These are phyloP conservation scores for Neodiprion fabricii DNA, from an alignment of 1,140 invertebrate genomes.

Conservation along the genomic window DNA sequence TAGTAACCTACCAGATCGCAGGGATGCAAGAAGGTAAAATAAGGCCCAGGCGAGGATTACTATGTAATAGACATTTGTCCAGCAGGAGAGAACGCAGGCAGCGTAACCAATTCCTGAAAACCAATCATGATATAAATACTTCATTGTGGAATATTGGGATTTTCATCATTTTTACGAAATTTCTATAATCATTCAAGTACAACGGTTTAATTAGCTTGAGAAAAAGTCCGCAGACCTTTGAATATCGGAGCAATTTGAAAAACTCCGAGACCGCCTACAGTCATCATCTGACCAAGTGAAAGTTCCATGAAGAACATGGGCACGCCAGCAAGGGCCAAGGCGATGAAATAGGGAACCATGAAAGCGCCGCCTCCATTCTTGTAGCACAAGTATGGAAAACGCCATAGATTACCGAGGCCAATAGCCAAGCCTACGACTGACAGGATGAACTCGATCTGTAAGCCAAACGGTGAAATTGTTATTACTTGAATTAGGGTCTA, in stretches of 20 bases:
- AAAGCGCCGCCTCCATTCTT: constrained; percentile 80
- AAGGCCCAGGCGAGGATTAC: constrained; percentile 98
- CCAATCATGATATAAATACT: neutral
- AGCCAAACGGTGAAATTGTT: constrained; percentile 5
- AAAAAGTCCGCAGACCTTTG: constrained; percentile 78
- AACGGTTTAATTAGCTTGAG: constrained; percentile 10
- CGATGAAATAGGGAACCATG: constrained; percentile 90
- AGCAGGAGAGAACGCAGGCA: constrained; percentile 95
- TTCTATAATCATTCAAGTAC: neutral
- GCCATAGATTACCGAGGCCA: constrained; percentile 69
- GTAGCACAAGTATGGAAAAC: constrained; percentile 69
- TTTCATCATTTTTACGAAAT: constrained; percentile 8
- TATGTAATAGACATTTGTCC: constrained; percentile 99
- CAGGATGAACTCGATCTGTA: constrained; percentile 49
- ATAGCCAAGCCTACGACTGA: constrained; percentile 58
- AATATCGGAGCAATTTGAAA: constrained; percentile 96
- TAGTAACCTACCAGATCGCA: constrained; percentile 63
- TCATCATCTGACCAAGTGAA: constrained; percentile 90
- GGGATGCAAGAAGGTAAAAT: constrained; percentile 89
- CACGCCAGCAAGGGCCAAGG: constrained; percentile 89
- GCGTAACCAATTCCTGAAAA: constrained; percentile 90
- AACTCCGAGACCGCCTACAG: constrained; percentile 90
- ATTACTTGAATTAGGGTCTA: neutral
- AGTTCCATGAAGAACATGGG: constrained; percentile 96
- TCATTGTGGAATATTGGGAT: constrained; percentile 14